Evolutionary conservation across 2,113 vertebrate genomes (phyloP), one percentile per base, ranked within the genome.

Genomic region (Albula goreensis): DNA sequence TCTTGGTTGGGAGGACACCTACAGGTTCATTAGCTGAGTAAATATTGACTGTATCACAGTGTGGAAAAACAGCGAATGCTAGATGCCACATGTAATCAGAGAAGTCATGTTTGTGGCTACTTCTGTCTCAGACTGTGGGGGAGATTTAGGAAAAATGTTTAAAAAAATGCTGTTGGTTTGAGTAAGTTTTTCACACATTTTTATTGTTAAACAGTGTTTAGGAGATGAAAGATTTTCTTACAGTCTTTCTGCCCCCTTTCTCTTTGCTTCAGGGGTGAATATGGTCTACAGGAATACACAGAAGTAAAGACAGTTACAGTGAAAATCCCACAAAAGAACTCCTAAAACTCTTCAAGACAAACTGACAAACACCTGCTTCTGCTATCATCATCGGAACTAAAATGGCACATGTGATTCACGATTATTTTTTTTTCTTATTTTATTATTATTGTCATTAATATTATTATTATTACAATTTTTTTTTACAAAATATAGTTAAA

Each of bases 241-340:
- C 77, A 56, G 56, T 50, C 5, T 70, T 81, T 70, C 6, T 31
- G 6, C 2, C 48, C 5, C 48, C 57, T 74, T 56, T 78, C 7
- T 86, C 52, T 78, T 78, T 78, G 11, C 90, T 91, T 83, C 90
- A 98, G 97, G 90, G 97, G 97, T 86, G 96, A 98, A 93, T 96
- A 97, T 2, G 96, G 96, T 80, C 88, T 98, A 86, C 96, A 96
- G 10, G 96, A 97, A 90, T 98, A 98, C 81, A 97, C 95, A 41
- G 97, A 98, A 90, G 90, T 98, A 85, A 98, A 98, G 92, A 97
- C 97, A 0, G 96, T 98, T 89, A 96, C 96, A 49, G 94, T 98
- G 90, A 97, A 96, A 95, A 95, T 98, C 89, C 95, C 95, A 63
- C 93, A 97, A 91, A 98, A 97, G 92, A 97, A 96, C 84, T 98